Base-by-base conservation (phyloP, 2,797 vertebrate species). In the Propithecus deckenii region DNA sequence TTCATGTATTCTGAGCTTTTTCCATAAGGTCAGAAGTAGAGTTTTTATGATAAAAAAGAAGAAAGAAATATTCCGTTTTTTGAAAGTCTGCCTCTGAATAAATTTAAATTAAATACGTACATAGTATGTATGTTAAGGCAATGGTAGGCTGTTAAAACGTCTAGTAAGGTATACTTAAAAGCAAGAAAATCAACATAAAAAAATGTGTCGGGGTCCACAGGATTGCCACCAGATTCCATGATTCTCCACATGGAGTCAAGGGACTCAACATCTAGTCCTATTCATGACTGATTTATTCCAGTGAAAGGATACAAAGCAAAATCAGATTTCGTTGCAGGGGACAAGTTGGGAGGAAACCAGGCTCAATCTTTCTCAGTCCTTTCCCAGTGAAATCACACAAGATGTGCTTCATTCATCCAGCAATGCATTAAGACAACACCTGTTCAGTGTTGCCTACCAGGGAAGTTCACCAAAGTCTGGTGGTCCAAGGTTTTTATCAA, bases 131-230 rank as follows among this genome's bases (percentile, higher is more conserved):
- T 17, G 5, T n/a, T n/a, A 25, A 71, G 13, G n/a, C 9, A 28
- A 0, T 20, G 28, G 65, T 4, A 38, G 35, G 28, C 57, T 22
- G 15, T 80, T 32, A 46, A 7, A 59, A 41, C 20, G 23, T 41
- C 65, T 4, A n/a, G 43, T 41, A 8, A 41, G n/a, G 74, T 74
- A 22, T n/a, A 35, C 57, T 30, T 52, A 55, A 50, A 22, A 59
- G 8, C 57, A 59, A 71, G 50, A 87, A 63, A 72, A 20, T 14
- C 79, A 89, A 50, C 28, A 2, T 50, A 50, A 59, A 4, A 75
- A 38, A 17, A 6, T 43, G 30, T 46, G 30, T 25, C 11, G 3
- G 0, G 0, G 23, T 15, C 38, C 5, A 48, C 55, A 55, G n/a
- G 17, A 80, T 65, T 55, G 12, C 35, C 55, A 10, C 17, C 46